phyloP scores from a whole-genome alignment of 2,797 vertebrate genomes.

The Chelidonichthys spinosus region DNA sequence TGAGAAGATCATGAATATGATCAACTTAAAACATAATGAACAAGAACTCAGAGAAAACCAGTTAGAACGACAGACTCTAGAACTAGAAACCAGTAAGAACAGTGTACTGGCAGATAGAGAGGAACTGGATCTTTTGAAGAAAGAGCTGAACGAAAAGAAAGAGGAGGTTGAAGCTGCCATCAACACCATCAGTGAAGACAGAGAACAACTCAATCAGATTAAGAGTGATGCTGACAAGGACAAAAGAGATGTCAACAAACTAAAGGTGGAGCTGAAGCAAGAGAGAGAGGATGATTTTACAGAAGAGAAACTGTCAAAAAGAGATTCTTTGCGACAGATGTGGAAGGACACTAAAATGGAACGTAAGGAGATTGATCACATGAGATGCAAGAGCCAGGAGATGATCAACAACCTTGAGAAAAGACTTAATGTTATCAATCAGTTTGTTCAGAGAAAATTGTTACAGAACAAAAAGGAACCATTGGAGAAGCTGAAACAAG shows the following conservation, averaged over 20 bases:
- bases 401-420: constrained; percentile 64
- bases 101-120: neutral
- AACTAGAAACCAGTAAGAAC: neutral
- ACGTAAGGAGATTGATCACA: constrained; percentile 60
- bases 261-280: no score
- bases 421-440: constrained; percentile 50
- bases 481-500: constrained; percentile 29
- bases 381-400: constrained; percentile 59
- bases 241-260: neutral
- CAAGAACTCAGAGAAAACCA: constrained; percentile 12
- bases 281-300: neutral
- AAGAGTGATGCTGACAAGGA: constrained; percentile 18
- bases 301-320: constrained; percentile 16
- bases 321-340: constrained; percentile 47
- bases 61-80: neutral
- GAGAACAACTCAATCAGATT: neutral
- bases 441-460: constrained; percentile 46
- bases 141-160: neutral
- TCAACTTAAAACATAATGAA: neutral
- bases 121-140: neutral
- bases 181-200: neutral
- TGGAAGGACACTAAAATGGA: constrained; percentile 64
- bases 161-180: constrained; percentile 3
- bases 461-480: constrained; percentile 52
- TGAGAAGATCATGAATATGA: neutral